Conservation (phyloP, 2,113 vertebrate species). For the Capra hircus region DNA sequence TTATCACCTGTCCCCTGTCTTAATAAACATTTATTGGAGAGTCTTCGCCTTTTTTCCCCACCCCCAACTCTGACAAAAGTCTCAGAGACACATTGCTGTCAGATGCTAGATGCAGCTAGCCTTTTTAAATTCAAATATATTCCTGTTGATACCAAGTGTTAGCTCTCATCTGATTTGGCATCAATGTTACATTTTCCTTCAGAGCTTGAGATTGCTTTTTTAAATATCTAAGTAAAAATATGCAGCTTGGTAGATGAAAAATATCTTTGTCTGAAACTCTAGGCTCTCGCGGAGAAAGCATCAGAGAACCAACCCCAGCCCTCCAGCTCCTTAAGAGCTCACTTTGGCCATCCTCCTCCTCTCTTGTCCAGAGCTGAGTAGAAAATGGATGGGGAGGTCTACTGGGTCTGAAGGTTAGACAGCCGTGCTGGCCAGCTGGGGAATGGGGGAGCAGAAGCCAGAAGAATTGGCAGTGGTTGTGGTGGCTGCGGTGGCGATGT, state of each 20-base stretch:
- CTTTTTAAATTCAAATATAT: slow-evolving; percentile 78
- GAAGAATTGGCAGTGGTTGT: neutral
- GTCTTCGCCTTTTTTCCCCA: neutral
- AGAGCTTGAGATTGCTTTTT: slow-evolving; percentile 71
- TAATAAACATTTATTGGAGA: neutral
- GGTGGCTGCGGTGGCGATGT: neutral
- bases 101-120: slow-evolving; percentile 74
- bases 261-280: slow-evolving; percentile 66
- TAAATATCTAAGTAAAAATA: slow-evolving; percentile 75
- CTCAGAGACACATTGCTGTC: slow-evolving; percentile 71
- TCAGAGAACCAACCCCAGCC: neutral
- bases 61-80: neutral
- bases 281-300: neutral
- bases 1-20: neutral
- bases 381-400: neutral
- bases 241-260: slow-evolving; percentile 65
- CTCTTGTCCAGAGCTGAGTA: neutral
- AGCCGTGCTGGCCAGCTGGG: neutral
- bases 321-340: neutral
- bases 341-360: neutral
- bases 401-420: neutral
- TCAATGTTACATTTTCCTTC: slow-evolving; percentile 71
- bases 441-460: neutral
- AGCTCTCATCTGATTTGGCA: slow-evolving; percentile 75
- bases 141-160: slow-evolving; percentile 76